These are phyloP conservation scores for Ceratina australensis DNA, from an alignment of 1,140 invertebrate species.

Conservation along the genomic window DNA sequence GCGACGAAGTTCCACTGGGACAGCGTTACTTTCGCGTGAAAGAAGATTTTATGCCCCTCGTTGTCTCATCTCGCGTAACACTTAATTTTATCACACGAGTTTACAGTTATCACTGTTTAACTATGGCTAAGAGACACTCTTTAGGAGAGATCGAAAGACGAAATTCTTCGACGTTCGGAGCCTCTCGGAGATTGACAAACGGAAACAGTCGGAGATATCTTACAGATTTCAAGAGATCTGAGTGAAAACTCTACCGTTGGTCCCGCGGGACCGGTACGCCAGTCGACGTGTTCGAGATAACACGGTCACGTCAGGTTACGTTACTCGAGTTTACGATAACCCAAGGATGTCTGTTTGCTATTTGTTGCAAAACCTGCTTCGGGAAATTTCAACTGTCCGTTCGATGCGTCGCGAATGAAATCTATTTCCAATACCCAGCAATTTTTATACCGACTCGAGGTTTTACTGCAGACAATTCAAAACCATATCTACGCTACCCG, in stretches of 20 bases:
- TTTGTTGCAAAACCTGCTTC: conserved; percentile 4
- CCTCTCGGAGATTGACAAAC: not conserved
- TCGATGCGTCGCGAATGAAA: not conserved
- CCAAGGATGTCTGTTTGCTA: conserved; percentile 8
- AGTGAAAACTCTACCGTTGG: conserved; percentile 24
- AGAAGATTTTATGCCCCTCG: conserved; percentile 6
- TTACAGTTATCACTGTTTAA: too few relatives aligned
- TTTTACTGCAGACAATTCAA: too few relatives aligned
- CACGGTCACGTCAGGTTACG: conserved; percentile 39
- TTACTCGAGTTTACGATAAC: conserved; percentile 34
- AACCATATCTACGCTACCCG: too few relatives aligned
- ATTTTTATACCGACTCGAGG: too few relatives aligned
- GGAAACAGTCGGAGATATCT: conserved; percentile 8
- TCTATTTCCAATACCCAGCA: not conserved
- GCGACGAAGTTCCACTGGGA: not conserved
- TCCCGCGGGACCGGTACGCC: conserved; percentile 11
- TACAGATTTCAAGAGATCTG: conserved; percentile 26
- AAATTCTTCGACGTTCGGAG: not conserved
- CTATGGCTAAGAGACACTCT: not conserved
- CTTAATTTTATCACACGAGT: too few relatives aligned
- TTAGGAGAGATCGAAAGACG: too few relatives aligned
- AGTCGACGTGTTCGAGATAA: conserved; percentile 29
- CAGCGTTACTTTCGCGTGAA: not conserved
- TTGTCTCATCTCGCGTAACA: conserved; percentile 1
- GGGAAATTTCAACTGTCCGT: not conserved